Evolutionary conservation across 2,888 invertebrate genomes (phyloP).

Genomic region (Venusia cambrica): DNA sequence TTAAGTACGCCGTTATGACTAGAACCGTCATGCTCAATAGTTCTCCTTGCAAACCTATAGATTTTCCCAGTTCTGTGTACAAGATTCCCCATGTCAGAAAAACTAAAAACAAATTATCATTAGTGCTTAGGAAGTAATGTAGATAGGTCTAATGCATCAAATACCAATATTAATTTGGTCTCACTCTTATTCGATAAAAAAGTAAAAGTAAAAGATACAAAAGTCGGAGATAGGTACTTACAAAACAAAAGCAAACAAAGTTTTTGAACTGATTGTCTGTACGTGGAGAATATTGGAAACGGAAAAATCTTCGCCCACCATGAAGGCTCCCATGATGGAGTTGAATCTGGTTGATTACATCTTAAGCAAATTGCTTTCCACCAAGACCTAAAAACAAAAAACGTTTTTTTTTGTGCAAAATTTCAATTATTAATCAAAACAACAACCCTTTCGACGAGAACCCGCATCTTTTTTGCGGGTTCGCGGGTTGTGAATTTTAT

Average conservation of each 20-base stretch:
- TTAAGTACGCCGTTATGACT: constrained; percentile 85
- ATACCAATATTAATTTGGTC: neutral
- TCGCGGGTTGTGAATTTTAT: too few relatives aligned
- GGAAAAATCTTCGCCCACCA: constrained; percentile 85
- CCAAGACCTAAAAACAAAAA: constrained; percentile 63
- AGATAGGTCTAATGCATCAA: neutral
- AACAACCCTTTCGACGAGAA: too few relatives aligned
- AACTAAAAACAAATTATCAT: constrained; percentile 55
- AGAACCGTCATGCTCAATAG: constrained; percentile 84
- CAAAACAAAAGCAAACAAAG: constrained; percentile 65
- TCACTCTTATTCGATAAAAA: neutral
- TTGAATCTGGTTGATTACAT: constrained; percentile 81
- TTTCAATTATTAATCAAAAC: too few relatives aligned
- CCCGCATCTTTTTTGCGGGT: too few relatives aligned
- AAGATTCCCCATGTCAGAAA: constrained; percentile 85
- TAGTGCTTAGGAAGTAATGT: too few relatives aligned
- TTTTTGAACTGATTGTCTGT: constrained; percentile 73
- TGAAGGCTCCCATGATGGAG: constrained; percentile 84
- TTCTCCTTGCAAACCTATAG: constrained; percentile 84
- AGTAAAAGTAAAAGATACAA: too few relatives aligned
- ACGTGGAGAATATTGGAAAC: constrained; percentile 86
- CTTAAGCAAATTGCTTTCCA: constrained; percentile 84
- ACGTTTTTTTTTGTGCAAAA: neutral
- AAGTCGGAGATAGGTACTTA: too few relatives aligned
- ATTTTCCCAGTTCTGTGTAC: constrained; percentile 83